phyloP scores from a whole-genome alignment of 2,797 vertebrate genomes.

The Phataginus tetradactyla region DNA sequence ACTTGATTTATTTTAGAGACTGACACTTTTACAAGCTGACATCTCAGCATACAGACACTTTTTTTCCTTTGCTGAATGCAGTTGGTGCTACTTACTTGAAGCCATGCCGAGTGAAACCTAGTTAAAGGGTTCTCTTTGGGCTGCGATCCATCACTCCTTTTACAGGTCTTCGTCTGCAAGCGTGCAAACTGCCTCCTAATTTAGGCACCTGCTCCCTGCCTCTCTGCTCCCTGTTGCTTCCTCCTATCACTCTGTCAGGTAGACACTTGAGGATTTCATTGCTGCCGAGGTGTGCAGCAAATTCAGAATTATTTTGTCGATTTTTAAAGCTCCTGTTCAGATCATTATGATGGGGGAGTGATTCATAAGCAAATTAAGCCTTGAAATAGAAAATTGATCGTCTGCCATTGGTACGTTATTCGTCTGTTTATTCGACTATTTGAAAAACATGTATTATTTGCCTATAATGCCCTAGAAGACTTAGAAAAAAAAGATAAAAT shows the following conservation, averaged over 20 bases:
- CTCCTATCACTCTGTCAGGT: conserved; percentile 70
- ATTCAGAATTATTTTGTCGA: conserved; percentile 37
- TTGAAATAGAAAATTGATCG: not conserved
- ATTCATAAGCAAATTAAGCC: not conserved
- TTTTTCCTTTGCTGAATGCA: conserved; percentile 61
- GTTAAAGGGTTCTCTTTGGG: conserved; percentile 73
- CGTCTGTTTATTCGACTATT: not conserved
- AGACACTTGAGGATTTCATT: conserved; percentile 78
- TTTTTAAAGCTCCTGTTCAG: not conserved
- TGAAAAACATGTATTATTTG: not conserved
- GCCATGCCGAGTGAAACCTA: conserved; percentile 75
- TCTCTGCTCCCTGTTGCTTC: conserved; percentile 76
- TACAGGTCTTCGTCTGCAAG: conserved; percentile 49
- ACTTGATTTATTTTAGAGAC: conserved; percentile 80
- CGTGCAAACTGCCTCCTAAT: conserved; percentile 76
- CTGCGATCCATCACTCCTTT: conserved; percentile 66
- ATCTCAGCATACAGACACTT: conserved; percentile 77
- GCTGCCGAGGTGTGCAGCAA: conserved; percentile 7
- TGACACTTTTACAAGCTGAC: conserved; percentile 80
- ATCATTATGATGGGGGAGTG: not conserved
- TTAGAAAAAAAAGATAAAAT: not conserved
- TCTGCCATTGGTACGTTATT: not conserved
- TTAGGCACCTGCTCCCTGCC: conserved; percentile 70
- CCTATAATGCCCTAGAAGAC: not conserved
- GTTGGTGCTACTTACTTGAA: conserved; percentile 63